Evolutionary conservation across 2,888 invertebrate genomes (phyloP).

Genomic region (Germaria angustata): DNA sequence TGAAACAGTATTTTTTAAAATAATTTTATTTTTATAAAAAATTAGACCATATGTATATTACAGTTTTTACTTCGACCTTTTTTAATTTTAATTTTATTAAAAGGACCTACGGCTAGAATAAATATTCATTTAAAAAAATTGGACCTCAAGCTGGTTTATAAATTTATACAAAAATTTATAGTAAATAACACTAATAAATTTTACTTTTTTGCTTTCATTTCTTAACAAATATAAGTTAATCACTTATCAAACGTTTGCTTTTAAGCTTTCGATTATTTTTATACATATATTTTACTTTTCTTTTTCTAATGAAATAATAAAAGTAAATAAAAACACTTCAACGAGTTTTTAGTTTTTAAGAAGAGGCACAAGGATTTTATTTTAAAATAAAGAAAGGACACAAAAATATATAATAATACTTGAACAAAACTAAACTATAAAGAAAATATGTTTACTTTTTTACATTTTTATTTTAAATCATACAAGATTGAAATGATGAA

Average conservation of each 20-base stretch:
- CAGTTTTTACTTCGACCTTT: too few species aligned
- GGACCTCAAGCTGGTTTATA: too few species aligned
- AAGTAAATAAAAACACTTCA: constrained; percentile 20
- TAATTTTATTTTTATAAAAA: too few species aligned
- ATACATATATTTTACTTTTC: background rate
- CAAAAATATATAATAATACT: constrained; percentile 58
- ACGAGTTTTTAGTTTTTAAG: constrained; percentile 5
- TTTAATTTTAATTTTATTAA: too few species aligned
- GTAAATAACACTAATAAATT: background rate
- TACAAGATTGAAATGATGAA: constrained; percentile 52
- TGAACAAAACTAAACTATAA: constrained; percentile 60
- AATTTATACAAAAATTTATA: too few species aligned
- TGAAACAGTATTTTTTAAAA: too few species aligned
- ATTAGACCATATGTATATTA: too few species aligned
- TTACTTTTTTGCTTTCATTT: background rate
- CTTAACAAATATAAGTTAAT: background rate
- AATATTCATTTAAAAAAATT: too few species aligned
- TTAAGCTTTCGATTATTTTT: background rate
- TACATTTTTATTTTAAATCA: background rate
- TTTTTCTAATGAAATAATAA: background rate
- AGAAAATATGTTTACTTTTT: background rate
- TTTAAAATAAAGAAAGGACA: constrained; percentile 40
- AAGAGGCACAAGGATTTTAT: constrained; percentile 62
- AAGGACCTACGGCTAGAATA: too few species aligned
- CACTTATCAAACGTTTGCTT: background rate